A percentile compares a stretch with the other conserved stretches of the same genome.
Conservation (phyloP, 2,888 invertebrate genomes). For the Eupithecia dodoneata region DNA sequence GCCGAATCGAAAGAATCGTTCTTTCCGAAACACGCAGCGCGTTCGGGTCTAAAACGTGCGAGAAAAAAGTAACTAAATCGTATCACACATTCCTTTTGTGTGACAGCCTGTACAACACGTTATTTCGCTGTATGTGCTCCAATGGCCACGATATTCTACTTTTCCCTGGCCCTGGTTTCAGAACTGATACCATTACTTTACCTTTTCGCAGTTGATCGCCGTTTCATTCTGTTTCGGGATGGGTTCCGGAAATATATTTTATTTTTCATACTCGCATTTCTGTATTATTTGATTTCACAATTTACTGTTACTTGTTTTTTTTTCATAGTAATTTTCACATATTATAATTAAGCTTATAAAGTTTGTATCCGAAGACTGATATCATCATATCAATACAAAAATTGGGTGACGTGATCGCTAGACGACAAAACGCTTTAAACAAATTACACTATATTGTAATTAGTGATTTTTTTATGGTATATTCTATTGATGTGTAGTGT, state of each 20-base stretch:
- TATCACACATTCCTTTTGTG: not conserved
- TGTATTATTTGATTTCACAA: not conserved
- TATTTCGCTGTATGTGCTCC: constrained; percentile 18
- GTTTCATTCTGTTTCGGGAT: constrained; percentile 23
- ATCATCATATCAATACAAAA: not conserved
- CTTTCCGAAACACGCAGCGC: not conserved
- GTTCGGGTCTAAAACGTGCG: not conserved
- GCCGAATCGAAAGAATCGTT: not conserved
- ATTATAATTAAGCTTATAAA: not conserved
- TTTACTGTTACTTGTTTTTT: not conserved
- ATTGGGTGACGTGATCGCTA: not conserved
- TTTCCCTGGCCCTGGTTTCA: constrained; percentile 17
- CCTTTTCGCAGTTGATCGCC: constrained; percentile 28
- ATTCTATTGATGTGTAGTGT: too few species aligned
- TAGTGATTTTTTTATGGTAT: too few species aligned
- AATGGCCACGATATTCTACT: constrained; percentile 22
- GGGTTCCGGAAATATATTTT: not conserved
- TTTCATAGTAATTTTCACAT: not conserved
- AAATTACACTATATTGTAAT: not conserved
- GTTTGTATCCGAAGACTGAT: not conserved
- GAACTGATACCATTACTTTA: constrained; percentile 21
- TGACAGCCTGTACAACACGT: constrained; percentile 16
- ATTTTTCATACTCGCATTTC: not conserved
- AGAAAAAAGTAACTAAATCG: not conserved
- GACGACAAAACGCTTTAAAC: not conserved